These are phyloP conservation scores for Drosophila mettleri DNA, from an alignment of 2,888 invertebrate genomes.

Conservation along the genomic window DNA sequence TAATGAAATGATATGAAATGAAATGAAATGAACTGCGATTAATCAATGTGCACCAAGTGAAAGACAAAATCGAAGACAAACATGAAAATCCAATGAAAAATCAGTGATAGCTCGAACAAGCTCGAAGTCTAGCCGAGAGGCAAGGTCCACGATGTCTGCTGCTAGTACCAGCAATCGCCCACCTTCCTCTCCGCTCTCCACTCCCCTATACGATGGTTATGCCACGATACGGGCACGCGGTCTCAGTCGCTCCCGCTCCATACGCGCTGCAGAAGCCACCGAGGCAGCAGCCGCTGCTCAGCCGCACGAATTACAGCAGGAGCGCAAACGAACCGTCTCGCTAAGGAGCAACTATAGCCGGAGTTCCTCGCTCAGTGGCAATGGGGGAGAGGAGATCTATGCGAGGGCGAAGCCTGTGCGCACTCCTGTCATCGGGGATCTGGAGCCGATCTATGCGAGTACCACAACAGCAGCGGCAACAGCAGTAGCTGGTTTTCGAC, in stretches of 20 bases:
- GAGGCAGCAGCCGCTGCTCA: conserved; percentile 69
- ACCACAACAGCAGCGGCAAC: conserved; percentile 33
- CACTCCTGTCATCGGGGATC: conserved; percentile 80
- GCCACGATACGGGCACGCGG: conserved; percentile 91
- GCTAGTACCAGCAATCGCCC: conserved; percentile 66
- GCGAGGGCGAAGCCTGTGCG: conserved; percentile 80
- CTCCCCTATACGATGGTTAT: conserved; percentile 92
- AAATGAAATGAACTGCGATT: conserved; percentile 70
- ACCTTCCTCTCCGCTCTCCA: conserved; percentile 71
- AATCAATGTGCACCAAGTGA: conserved; percentile 73
- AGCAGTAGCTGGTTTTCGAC: conserved; percentile 72
- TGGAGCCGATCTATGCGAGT: conserved; percentile 82
- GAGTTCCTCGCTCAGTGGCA: conserved; percentile 51
- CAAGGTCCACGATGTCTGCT: conserved; percentile 64
- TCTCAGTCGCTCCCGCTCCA: conserved; percentile 84
- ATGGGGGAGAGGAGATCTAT: conserved; percentile 71
- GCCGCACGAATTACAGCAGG: conserved; percentile 45
- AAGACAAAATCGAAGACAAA: conserved; percentile 53
- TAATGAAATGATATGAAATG: conserved; percentile 61
- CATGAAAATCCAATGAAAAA: conserved; percentile 54
- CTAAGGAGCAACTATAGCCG: conserved; percentile 79
- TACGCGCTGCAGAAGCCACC: conserved; percentile 81
- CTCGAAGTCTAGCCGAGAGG: conserved; percentile 14
- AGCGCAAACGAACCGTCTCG: conserved; percentile 81
- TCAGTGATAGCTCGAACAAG: conserved; percentile 22